These are phyloP conservation scores for Tretioscincus oriximinensis DNA, from an alignment of 2,113 vertebrate genomes.

Conservation along the genomic window DNA sequence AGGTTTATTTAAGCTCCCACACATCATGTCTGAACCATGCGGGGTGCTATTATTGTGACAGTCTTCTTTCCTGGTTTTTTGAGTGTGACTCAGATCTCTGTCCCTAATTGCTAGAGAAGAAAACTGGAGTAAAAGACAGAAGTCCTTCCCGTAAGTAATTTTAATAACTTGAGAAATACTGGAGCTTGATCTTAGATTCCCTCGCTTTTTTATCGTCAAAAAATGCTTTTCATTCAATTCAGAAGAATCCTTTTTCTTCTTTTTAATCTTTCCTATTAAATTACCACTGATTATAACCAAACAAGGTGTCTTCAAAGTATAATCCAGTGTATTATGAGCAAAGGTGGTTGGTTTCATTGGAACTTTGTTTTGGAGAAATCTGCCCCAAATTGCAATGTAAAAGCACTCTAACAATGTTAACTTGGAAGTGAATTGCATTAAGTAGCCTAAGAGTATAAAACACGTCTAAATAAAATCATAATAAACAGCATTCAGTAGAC, in stretches of 20 bases:
- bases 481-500: too few relatives aligned
- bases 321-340: not conserved
- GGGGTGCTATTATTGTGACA: slow-evolving; percentile 39
- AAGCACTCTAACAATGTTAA: not conserved
- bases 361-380: slow-evolving; percentile 29
- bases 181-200: slow-evolving; percentile 10
- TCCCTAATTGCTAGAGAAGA: slow-evolving; percentile 28
- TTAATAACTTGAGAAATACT: slow-evolving; percentile 32
- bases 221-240: not conserved
- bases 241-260: not conserved
- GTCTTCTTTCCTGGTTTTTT: slow-evolving; percentile 29
- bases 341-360: not conserved
- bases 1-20: slow-evolving; percentile 60
- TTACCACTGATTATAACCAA: not conserved
- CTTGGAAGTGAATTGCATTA: not conserved
- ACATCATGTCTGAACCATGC: slow-evolving; percentile 40
- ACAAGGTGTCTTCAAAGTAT: too few relatives aligned
- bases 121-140: slow-evolving; percentile 21
- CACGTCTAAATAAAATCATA: not conserved
- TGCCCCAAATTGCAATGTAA: not conserved
- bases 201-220: slow-evolving; percentile 17
- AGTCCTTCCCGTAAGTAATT: not conserved
- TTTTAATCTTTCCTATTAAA: not conserved
- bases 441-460: not conserved
- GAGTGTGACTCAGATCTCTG: slow-evolving; percentile 34